phyloP scores from a whole-genome alignment of 2,797 vertebrate genomes.

The Nannoperca australis region DNA sequence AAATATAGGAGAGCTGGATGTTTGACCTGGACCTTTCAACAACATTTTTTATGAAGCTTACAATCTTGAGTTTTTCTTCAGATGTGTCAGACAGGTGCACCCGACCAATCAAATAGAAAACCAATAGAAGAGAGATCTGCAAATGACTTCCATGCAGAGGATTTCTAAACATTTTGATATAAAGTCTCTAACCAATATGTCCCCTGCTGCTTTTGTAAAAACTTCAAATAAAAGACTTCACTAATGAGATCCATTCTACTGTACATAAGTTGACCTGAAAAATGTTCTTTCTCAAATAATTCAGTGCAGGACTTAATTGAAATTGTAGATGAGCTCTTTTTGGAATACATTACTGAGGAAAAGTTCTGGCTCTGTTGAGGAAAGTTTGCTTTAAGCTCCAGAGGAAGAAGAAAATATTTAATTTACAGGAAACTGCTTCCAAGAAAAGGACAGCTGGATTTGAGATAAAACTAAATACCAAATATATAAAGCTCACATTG shows the following conservation, averaged over 20 bases:
- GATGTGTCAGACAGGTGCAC: not conserved
- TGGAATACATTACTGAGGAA: constrained; percentile 22
- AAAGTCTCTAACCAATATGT: not conserved
- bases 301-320: constrained; percentile 17
- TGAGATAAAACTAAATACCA: constrained; percentile 22
- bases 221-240: constrained; percentile 7
- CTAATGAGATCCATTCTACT: constrained; percentile 7
- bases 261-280: constrained; percentile 5
- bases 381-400: constrained; percentile 39
- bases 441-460: constrained; percentile 24
- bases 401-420: constrained; percentile 47
- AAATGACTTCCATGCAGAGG: not conserved
- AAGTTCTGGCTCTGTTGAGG: constrained; percentile 16
- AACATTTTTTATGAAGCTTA: not conserved
- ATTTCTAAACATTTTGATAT: not conserved
- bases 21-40: not conserved
- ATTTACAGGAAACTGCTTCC: constrained; percentile 34
- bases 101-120: not conserved
- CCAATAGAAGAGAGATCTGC: not conserved
- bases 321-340: constrained; percentile 44
- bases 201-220: not conserved
- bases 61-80: not conserved
- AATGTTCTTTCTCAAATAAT: constrained; percentile 8
- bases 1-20: not conserved
- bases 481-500: constrained; percentile 8